Evolutionary conservation across 2,888 invertebrate genomes (phyloP).

Genomic region (Clostera curtula): DNA sequence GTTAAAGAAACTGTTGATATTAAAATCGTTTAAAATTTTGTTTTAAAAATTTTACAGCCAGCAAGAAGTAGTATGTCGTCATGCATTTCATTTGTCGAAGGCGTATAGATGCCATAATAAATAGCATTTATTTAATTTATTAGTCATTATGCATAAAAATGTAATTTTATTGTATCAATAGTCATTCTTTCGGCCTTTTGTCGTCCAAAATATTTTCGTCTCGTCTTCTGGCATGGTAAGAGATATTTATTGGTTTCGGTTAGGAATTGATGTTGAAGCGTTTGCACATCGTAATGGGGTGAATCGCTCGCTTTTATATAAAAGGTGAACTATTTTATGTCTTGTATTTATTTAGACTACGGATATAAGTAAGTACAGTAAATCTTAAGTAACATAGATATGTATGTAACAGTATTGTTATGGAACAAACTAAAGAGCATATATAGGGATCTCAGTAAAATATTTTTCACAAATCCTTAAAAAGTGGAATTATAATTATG

Average conservation of each 20-base stretch:
- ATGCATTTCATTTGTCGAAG: conserved; percentile 17
- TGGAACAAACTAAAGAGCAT: conserved; percentile 55
- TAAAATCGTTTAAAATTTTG: too few relatives aligned
- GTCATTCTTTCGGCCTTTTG: conserved; percentile 6
- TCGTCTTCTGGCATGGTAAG: conserved; percentile 13
- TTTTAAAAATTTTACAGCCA: conserved; percentile 2
- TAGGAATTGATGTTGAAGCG: conserved; percentile 41
- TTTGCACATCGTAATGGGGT: conserved; percentile 43
- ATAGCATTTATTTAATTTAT: conserved; percentile 37
- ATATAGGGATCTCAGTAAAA: conserved; percentile 57
- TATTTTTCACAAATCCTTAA: conserved; percentile 51
- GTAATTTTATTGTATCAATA: conserved; percentile 14
- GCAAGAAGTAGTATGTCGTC: conserved; percentile 18
- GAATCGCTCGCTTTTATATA: conserved; percentile 52
- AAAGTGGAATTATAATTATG: conserved; percentile 36
- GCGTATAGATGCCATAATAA: conserved; percentile 37
- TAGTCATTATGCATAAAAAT: conserved; percentile 19
- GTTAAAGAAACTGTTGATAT: too few relatives aligned
- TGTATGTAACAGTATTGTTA: conserved; percentile 53
- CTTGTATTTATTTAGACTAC: conserved; percentile 49
- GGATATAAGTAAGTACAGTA: conserved; percentile 28
- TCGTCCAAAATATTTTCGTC: conserved; percentile 17
- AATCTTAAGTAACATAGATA: conserved; percentile 26
- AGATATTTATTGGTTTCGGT: conserved; percentile 5
- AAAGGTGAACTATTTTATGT: conserved; percentile 70